phyloP scores from a whole-genome alignment of 2,888 invertebrate species.

The Oligia latruncula region DNA sequence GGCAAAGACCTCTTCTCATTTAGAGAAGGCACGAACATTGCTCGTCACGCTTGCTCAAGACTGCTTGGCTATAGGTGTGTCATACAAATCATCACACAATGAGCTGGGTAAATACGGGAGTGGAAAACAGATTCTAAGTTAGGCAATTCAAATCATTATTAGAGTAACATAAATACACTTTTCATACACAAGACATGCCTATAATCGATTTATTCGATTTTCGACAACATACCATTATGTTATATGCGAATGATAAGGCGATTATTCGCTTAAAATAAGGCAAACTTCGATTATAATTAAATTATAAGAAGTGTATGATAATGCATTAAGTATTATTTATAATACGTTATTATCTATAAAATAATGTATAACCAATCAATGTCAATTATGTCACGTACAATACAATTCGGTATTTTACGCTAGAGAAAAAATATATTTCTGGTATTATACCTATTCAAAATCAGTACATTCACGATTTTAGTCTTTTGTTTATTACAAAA shows the following conservation, averaged over 20 bases:
- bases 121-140: not conserved
- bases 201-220: constrained; percentile 22
- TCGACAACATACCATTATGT: constrained; percentile 6
- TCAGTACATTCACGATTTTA: constrained; percentile 34
- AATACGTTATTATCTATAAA: constrained; percentile 11
- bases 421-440: constrained; percentile 6
- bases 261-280: constrained; percentile 44
- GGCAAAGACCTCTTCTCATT: not conserved
- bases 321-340: constrained; percentile 26
- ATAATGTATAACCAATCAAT: not conserved
- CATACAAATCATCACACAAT: not conserved
- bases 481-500: constrained; percentile 2
- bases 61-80: not conserved
- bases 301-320: constrained; percentile 55
- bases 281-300: constrained; percentile 59
- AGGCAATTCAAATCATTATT: not conserved
- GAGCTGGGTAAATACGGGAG: constrained; percentile 10
- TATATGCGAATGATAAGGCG: constrained; percentile 34
- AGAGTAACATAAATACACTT: constrained; percentile 12
- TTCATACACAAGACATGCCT: constrained; percentile 7
- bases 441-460: constrained; percentile 24
- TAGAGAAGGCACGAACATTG: not conserved
- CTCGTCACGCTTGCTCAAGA: not conserved
- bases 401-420: constrained; percentile 2
- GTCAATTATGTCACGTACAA: constrained; percentile 3